phyloP scores from a whole-genome alignment of 2,888 invertebrate genomes.

The Eugnorisma glareosa region DNA sequence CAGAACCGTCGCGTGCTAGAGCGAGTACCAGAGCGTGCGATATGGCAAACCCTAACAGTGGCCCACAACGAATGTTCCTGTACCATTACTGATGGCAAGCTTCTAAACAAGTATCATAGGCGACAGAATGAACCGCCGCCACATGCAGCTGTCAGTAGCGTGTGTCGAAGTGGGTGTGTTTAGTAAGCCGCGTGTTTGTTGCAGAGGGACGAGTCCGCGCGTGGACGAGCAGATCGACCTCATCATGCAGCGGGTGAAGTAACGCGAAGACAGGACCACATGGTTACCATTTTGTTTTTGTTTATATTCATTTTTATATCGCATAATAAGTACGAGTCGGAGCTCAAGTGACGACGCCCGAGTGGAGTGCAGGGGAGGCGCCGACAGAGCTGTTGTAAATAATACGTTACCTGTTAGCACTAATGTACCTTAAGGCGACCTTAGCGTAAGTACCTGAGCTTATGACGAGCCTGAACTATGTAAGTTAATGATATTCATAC shows the following conservation, averaged over 20 bases:
- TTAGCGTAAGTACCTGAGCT: constrained; percentile 82
- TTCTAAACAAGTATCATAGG: not conserved
- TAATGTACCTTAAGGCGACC: constrained; percentile 66
- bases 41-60: not conserved
- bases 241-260: constrained; percentile 91
- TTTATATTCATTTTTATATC: constrained; percentile 43
- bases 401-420: constrained; percentile 59
- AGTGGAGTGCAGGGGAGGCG: not conserved
- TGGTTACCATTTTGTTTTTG: constrained; percentile 49
- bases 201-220: constrained; percentile 93
- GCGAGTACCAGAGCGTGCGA: not conserved
- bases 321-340: constrained; percentile 38
- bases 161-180: not conserved
- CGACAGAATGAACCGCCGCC: no score
- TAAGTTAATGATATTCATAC: constrained; percentile 51
- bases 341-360: constrained; percentile 38
- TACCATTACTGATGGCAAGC: not conserved
- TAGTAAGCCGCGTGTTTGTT: constrained; percentile 7
- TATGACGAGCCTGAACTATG: constrained; percentile 64
- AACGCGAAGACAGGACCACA: not conserved
- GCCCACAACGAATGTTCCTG: not conserved
- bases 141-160: not conserved
- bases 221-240: constrained; percentile 95
- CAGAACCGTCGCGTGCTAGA: not conserved
- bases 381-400: constrained; percentile 79